phyloP scores from a whole-genome alignment of 2,888 invertebrate species.

The Morpho helenor region DNA sequence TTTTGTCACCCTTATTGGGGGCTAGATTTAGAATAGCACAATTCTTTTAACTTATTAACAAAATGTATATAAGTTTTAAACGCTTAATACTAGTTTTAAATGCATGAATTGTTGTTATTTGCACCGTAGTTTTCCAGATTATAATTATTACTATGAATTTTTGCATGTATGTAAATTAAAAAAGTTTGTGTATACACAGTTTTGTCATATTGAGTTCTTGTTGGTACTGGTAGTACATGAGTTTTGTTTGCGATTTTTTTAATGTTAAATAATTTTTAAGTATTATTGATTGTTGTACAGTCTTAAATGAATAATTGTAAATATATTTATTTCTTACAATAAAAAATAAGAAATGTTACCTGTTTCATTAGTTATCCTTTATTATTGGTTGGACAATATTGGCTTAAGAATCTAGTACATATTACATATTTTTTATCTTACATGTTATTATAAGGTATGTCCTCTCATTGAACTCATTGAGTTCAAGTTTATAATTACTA shows the following conservation, averaged over 20 bases:
- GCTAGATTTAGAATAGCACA: constrained; percentile 36
- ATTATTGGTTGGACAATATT: constrained; percentile 1
- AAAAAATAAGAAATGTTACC: constrained; percentile 52
- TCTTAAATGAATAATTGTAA: constrained; percentile 52
- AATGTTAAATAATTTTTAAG: constrained; percentile 23
- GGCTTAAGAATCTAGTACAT: constrained; percentile 7
- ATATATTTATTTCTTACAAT: constrained; percentile 60
- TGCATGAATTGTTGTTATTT: constrained; percentile 46
- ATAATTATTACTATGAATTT: constrained; percentile 20
- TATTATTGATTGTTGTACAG: constrained; percentile 24
- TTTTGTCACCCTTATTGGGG: constrained; percentile 9
- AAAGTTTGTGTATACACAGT: background rate
- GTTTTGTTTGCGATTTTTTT: constrained; percentile 22
- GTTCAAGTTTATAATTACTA: no score
- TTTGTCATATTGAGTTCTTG: background rate
- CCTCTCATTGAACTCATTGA: no score
- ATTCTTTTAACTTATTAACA: constrained; percentile 53
- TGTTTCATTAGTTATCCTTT: constrained; percentile 61
- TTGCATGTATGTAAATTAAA: constrained; percentile 13
- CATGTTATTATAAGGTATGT: no score
- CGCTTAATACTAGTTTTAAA: constrained; percentile 35
- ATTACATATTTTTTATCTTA: no score
- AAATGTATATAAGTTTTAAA: constrained; percentile 37
- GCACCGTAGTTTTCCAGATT: constrained; percentile 40
- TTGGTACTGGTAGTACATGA: background rate